phyloP scores from a whole-genome alignment of 2,888 invertebrate species.

The Aspidapion aeneum region DNA sequence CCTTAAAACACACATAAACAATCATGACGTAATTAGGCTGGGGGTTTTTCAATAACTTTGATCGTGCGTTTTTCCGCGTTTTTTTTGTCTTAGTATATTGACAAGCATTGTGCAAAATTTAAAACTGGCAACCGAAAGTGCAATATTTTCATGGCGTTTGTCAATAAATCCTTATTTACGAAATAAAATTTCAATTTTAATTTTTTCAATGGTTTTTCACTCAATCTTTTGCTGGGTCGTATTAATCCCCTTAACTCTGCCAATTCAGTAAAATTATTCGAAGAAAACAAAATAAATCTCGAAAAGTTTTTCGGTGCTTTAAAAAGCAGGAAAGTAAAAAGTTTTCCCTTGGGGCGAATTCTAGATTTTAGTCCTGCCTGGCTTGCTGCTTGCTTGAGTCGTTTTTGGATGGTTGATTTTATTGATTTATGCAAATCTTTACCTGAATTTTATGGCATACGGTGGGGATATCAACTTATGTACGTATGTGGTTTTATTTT shows the following conservation, averaged over 20 bases:
- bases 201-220: too few relatives aligned
- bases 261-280: not conserved
- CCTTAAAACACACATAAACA: too few relatives aligned
- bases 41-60: too few relatives aligned
- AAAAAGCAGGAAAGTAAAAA: conserved; percentile 24
- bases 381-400: not conserved
- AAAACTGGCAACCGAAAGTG: too few relatives aligned
- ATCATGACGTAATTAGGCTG: too few relatives aligned
- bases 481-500: not conserved
- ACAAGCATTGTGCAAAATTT: too few relatives aligned
- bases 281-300: not conserved
- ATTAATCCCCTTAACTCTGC: not conserved
- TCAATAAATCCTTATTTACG: too few relatives aligned
- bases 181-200: not conserved
- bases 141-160: too few relatives aligned
- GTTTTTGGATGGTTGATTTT: conserved; percentile 21
- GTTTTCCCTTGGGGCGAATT: conserved; percentile 12
- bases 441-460: conserved; percentile 18
- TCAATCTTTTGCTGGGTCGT: not conserved
- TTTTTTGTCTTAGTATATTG: too few relatives aligned
- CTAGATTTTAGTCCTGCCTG: conserved; percentile 4
- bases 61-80: too few relatives aligned
- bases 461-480: not conserved
- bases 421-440: conserved; percentile 25
- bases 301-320: conserved; percentile 20